Conservation (phyloP, 2,888 invertebrate genomes). For the Tachina lurida region DNA sequence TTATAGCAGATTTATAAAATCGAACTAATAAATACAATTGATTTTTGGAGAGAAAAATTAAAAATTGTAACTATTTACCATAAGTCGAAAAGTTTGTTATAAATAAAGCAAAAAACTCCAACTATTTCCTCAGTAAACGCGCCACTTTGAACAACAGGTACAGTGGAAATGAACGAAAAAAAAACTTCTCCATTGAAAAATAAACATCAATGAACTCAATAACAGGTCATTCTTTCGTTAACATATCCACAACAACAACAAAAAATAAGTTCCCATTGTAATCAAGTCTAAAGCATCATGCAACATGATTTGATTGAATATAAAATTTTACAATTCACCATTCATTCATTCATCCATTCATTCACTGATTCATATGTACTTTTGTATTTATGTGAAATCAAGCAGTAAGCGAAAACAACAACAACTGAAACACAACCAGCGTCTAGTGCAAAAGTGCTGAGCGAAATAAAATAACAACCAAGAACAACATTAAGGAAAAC, state of each 20-base stretch:
- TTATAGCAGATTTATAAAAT: no score
- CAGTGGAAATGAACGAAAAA: background rate
- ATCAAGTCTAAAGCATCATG: slow-evolving; percentile 29
- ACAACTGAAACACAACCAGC: slow-evolving; percentile 19
- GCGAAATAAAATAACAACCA: slow-evolving; percentile 31
- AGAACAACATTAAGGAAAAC: background rate
- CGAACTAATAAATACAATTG: no score
- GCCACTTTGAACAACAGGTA: slow-evolving; percentile 27
- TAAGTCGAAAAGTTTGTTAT: background rate
- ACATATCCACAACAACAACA: background rate
- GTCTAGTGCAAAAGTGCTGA: slow-evolving; percentile 68
- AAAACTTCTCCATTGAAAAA: slow-evolving; percentile 11
- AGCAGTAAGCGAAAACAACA: slow-evolving; percentile 9
- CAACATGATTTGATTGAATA: slow-evolving; percentile 64
- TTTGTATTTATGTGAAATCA: background rate
- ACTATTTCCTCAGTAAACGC: slow-evolving; percentile 17
- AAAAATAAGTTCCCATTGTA: slow-evolving; percentile 45
- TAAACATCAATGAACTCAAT: slow-evolving; percentile 23
- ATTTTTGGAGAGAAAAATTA: no score
- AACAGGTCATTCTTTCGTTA: slow-evolving; percentile 9
- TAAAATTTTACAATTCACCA: slow-evolving; percentile 56
- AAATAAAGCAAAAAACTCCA: background rate
- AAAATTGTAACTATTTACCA: no score
- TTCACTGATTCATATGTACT: slow-evolving; percentile 39
- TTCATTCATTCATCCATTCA: slow-evolving; percentile 31